A percentile compares a stretch with the other conserved stretches of the same genome.
Conservation (phyloP, 2,888 invertebrate species). For the Caenorhabditis sp. region DNA sequence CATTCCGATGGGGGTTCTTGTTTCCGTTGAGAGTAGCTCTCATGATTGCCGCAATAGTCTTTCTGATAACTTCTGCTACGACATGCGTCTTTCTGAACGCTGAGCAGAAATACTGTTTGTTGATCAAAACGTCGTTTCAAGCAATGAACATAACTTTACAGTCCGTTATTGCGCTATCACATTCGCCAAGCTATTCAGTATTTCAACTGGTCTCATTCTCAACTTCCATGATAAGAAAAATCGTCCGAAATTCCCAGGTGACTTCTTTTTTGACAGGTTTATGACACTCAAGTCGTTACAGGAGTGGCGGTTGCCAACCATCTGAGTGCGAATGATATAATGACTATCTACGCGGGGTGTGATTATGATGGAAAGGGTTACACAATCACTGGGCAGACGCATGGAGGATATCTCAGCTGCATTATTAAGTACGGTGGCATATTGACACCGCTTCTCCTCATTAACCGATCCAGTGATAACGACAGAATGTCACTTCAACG, state of each 20-base stretch:
- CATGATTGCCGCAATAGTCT: slow-evolving; percentile 59
- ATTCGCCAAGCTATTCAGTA: slow-evolving; percentile 70
- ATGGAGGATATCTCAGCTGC: slow-evolving; percentile 62
- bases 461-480: slow-evolving; percentile 50
- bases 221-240: slow-evolving; percentile 63
- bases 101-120: slow-evolving; percentile 35
- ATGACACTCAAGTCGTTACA: slow-evolving; percentile 12
- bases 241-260: slow-evolving; percentile 67
- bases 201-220: slow-evolving; percentile 69
- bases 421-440: slow-evolving; percentile 66
- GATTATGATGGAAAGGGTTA: slow-evolving; percentile 64
- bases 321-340: slow-evolving; percentile 73
- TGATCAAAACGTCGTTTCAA: background rate
- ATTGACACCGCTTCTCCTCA: slow-evolving; percentile 59
- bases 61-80: slow-evolving; percentile 57
- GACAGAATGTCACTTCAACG: slow-evolving; percentile 18
- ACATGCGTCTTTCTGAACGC: slow-evolving; percentile 31
- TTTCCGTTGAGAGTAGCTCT: slow-evolving; percentile 68
- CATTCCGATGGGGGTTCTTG: slow-evolving; percentile 54
- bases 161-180: slow-evolving; percentile 64
- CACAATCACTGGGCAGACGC: slow-evolving; percentile 73
- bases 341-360: slow-evolving; percentile 70
- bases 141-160: no score
- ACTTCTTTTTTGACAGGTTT: slow-evolving; percentile 14
- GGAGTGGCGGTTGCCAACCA: slow-evolving; percentile 75